Percentiles rank a stretch among this genome's conserved stretches.
Evolutionary conservation across 2,888 invertebrate genomes (phyloP).

Genomic region (Catocala sponsa): DNA sequence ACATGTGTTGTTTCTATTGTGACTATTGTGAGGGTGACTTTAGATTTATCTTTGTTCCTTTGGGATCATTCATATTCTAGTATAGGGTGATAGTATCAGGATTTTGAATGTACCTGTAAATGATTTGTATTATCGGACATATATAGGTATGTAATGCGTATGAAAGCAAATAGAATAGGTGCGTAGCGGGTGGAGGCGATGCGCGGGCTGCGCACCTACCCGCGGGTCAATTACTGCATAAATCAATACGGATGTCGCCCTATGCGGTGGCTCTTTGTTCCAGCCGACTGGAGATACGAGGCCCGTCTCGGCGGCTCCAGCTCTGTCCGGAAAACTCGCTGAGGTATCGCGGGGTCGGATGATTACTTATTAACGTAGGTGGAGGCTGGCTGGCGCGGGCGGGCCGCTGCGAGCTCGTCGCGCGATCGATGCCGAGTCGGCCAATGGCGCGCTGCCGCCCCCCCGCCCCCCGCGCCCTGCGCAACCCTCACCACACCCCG

Average conservation of each 20-base stretch:
- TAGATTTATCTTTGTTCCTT: slow-evolving; percentile 6
- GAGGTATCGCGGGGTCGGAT: slow-evolving; percentile 86
- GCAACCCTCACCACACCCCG: slow-evolving; percentile 77
- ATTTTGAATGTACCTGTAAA: slow-evolving; percentile 6
- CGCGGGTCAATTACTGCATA: slow-evolving; percentile 84
- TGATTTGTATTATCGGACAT: slow-evolving; percentile 32
- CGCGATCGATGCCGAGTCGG: slow-evolving; percentile 85
- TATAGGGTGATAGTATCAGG: slow-evolving; percentile 28
- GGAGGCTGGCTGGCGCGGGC: slow-evolving; percentile 86
- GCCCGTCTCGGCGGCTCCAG: slow-evolving; percentile 82
- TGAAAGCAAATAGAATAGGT: slow-evolving; percentile 69
- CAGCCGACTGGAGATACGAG: slow-evolving; percentile 80
- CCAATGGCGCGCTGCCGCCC: slow-evolving; percentile 86
- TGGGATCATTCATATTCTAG: slow-evolving; percentile 39
- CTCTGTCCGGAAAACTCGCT: slow-evolving; percentile 84
- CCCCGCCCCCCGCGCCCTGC: slow-evolving; percentile 79
- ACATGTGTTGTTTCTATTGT: slow-evolving; percentile 28
- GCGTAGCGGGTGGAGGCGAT: slow-evolving; percentile 66
- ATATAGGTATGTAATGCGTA: slow-evolving; percentile 55
- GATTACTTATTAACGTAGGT: slow-evolving; percentile 89
- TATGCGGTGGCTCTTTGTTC: slow-evolving; percentile 83
- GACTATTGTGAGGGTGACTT: neutral
- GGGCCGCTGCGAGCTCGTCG: slow-evolving; percentile 82
- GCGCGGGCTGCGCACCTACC: slow-evolving; percentile 77
- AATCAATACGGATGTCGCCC: slow-evolving; percentile 83